Evolutionary conservation across 1,140 invertebrate species (phyloP), one percentile per base, ranked within the genome.

Genomic region (Drosophila parabipectinata): DNA sequence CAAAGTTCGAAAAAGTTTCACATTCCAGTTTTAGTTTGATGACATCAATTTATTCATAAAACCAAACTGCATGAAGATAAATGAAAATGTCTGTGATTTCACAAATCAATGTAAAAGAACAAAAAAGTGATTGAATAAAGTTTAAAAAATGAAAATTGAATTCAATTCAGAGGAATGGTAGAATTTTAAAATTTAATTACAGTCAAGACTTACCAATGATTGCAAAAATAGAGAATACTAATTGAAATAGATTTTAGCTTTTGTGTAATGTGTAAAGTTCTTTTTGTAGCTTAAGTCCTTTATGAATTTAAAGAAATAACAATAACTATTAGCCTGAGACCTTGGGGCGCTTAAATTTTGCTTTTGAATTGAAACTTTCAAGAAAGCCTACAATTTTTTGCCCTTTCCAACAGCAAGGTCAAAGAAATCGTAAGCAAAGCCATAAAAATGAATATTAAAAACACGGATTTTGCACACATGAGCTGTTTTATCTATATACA

Each of bases 11-110:
- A 32, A 69, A 71, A 57, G 52, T 71, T 71, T 50, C 44, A 39
- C 41, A n/a, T 71, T 68, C 39, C 67, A 44, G 51, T 28, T 60
- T 41, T 28, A 41, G 45, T 52, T 24, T 63, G 51, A 73, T 73
- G 69, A 63, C 59, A 63, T 73, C 51, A 73, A 63, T 73, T 73
- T 73, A 52, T 63, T 63, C 59, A 41, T 56, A 34, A 64, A 67
- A 67, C 47, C 37, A 45, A 45, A 15, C 28, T 67, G 63, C 63
- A 73, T 56, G 28, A 56, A 73, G 52, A 63, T 73, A 50, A 63
- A 56, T 48, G 45, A 28, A 62, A 44, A 56, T 56, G 15, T 48
- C 15, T 55, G 24, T 39, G 18, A 64, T 52, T 67, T 53, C 48
- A 4, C 37, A 21, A 51, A 41, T 32, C 58, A 14, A 64, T 44